phyloP scores from a whole-genome alignment of 2,797 vertebrate species.

The Arnoldichthys spilopterus region DNA sequence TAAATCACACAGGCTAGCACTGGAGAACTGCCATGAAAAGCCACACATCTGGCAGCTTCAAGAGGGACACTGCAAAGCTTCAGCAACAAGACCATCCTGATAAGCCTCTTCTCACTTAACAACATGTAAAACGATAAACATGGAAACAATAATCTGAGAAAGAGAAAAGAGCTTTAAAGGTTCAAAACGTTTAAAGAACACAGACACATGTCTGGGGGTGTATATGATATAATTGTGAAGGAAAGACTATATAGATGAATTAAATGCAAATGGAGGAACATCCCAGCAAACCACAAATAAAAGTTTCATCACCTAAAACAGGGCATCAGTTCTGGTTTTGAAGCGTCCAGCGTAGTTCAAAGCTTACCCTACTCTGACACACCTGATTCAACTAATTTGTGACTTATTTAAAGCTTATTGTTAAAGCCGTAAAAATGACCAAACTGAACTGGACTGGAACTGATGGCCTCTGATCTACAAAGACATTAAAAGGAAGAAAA shows the following conservation, averaged over 20 bases:
- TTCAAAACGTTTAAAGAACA: not conserved
- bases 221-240: not conserved
- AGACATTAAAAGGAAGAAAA: not conserved
- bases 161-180: not conserved
- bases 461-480: not conserved
- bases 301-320: not conserved
- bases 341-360: not conserved
- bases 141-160: not conserved
- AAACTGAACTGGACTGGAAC: not conserved
- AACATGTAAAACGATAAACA: not conserved
- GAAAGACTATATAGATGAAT: not conserved
- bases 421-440: not conserved
- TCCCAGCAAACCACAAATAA: not conserved
- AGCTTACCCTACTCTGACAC: not conserved
- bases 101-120: not conserved
- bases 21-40: slow-evolving; percentile 21
- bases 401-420: not conserved
- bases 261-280: not conserved
- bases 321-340: not conserved
- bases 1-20: slow-evolving; percentile 55
- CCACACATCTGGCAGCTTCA: not conserved
- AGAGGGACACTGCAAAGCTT: not conserved
- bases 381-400: not conserved
- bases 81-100: not conserved
- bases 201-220: not conserved